Base-by-base conservation (phyloP, 1,140 invertebrate species). In the Notospermus geniculatus region DNA sequence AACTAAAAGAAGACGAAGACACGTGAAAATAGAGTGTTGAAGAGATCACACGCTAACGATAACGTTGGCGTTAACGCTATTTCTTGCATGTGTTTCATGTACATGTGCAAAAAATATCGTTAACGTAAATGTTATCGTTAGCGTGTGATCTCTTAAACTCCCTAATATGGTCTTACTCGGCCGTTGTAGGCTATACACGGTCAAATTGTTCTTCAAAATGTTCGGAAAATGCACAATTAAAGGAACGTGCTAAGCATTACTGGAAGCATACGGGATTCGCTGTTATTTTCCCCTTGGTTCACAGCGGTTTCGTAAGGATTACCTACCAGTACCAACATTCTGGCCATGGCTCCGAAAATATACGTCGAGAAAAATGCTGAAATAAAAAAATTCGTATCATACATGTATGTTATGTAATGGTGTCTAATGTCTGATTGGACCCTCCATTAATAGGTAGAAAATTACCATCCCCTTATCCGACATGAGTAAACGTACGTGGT, bases 301-400 rank as follows among this genome's bases (percentile, higher is more conserved):
- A 43, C 39, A 43, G 39, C 39, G 19, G 39, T n/a, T 50, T 19
- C 19, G n/a, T 43, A 11, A n/a, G 25, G n/a, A 5, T 7, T 50
- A 50, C 46, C 25, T 50, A 50, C 46, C 25, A 27, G 5, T 9
- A n/a, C 46, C 25, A 50, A 7, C n/a, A 50, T 27, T 9, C 9
- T 50, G 4, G 19, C 46, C 25, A 50, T 23, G 19, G 46, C 46
- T 5, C 46, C 46, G 25, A 50, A 50, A 7, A 50, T n/a, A 19
- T 23, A 50, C 46, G 46, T 50, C 9, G 46, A 50, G 25, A 50
- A 50, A 23, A 50, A 23, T 27, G 46, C 46, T 50, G 46, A 50
- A 50, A 50, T 7, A 50, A 7, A 50, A 50, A 7, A 23, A 43
- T 13, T 43, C n/a, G 25, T 4, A 7, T n/a, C 4, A 7, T n/a